Conservation (phyloP, 2,888 invertebrate genomes). For the Odontocerum albicorne region DNA sequence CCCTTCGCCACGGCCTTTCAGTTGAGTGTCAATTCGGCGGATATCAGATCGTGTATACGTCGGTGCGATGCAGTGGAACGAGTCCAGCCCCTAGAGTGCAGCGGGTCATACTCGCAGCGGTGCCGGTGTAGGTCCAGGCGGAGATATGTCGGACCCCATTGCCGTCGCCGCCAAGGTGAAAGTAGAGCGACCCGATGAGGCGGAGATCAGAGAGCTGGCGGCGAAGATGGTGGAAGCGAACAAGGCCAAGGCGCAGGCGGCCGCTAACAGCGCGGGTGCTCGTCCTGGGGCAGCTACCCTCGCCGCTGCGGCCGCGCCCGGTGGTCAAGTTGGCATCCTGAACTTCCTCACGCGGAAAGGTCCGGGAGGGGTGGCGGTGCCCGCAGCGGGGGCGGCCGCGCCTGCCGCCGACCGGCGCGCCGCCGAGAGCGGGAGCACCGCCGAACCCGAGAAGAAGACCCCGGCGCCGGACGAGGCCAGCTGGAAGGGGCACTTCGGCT, state of each 20-base stretch:
- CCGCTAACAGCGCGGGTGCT: conserved; percentile 42
- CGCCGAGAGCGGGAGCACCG: conserved; percentile 37
- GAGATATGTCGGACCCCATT: conserved; percentile 31
- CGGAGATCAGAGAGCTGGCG: conserved; percentile 84
- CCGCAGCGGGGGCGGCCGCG: background rate
- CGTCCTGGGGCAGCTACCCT: conserved; percentile 48
- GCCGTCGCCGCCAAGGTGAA: conserved; percentile 59
- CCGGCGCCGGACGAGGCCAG: conserved; percentile 72
- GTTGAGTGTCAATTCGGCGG: too few species aligned
- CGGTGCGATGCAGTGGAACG: conserved; percentile 1
- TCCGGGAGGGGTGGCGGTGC: conserved; percentile 29
- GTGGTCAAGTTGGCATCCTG: conserved; percentile 61
- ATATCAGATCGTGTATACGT: too few species aligned
- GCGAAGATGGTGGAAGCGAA: conserved; percentile 85
- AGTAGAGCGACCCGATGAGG: conserved; percentile 79
- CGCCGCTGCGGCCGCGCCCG: conserved; percentile 45
- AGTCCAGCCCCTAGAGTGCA: conserved; percentile 40
- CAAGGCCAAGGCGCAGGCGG: conserved; percentile 49
- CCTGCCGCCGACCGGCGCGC: conserved; percentile 44
- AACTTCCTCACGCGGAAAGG: conserved; percentile 60
- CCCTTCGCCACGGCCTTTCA: too few species aligned
- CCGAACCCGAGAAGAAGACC: conserved; percentile 48
- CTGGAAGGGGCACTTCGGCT: conserved; percentile 83
- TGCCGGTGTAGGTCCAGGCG: conserved; percentile 43
- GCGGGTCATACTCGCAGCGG: conserved; percentile 29